Conservation (phyloP, 2,113 vertebrate species). For the Tangachromis dhanisi region DNA sequence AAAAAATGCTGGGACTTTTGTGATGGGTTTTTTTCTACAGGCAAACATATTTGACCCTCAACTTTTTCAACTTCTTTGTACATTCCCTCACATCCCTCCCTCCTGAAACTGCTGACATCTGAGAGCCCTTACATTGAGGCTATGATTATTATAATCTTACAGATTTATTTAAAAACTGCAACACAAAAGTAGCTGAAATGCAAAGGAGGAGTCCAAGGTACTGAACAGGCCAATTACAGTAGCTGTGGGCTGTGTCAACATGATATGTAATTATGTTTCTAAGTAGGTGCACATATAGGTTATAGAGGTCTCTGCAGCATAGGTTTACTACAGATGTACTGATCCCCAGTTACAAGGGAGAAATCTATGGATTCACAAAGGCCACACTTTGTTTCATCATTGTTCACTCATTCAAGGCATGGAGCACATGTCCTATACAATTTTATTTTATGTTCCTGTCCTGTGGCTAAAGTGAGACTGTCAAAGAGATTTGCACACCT, state of each 20-base stretch:
- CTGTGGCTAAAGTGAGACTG: not conserved
- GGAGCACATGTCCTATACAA: not conserved
- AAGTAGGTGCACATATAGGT: not conserved
- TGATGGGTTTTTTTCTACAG: rapidly evolving
- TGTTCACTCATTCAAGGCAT: not conserved
- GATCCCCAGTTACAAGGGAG: not conserved
- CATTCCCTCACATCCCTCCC: not conserved
- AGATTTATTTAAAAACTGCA: rapidly evolving
- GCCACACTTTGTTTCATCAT: not conserved
- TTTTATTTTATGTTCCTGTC: not conserved
- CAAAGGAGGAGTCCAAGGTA: not conserved
- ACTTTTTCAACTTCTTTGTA: not conserved
- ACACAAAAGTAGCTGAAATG: not conserved
- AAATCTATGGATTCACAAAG: not conserved
- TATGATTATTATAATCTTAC: not conserved
- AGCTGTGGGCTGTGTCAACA: not conserved
- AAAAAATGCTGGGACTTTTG: not conserved
- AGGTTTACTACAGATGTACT: not conserved
- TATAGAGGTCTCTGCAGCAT: not conserved
- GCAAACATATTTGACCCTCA: not conserved
- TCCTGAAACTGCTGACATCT: not conserved
- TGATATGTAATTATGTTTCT: not conserved
- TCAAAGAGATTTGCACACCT: not conserved
- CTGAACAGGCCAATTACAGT: not conserved
- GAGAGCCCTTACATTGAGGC: not conserved